phyloP scores from a whole-genome alignment of 1,140 invertebrate genomes.

The Drosophila fuyamai region DNA sequence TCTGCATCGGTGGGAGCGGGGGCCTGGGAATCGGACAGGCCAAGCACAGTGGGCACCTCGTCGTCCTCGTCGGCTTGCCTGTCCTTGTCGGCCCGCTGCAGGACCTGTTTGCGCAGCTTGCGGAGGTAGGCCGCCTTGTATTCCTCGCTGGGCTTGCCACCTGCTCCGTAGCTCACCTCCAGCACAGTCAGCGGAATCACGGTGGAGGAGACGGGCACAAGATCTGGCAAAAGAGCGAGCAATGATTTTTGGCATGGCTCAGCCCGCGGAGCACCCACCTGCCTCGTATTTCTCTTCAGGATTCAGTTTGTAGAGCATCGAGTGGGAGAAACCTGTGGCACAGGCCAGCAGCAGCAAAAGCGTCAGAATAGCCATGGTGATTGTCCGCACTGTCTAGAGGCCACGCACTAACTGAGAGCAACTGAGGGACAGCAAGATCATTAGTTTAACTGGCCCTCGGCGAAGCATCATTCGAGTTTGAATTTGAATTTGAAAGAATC shows the following conservation, averaged over 20 bases:
- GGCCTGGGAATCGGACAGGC: conserved; percentile 16
- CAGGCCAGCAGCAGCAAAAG: conserved; percentile 17
- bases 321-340: conserved; percentile 31
- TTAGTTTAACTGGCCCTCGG: not conserved
- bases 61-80: not conserved
- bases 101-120: conserved; percentile 79
- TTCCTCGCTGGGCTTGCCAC: conserved; percentile 77
- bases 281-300: conserved; percentile 80
- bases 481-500: conserved; percentile 21
- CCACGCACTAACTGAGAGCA: conserved; percentile 21
- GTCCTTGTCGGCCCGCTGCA: conserved; percentile 37
- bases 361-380: conserved; percentile 14
- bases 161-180: conserved; percentile 85
- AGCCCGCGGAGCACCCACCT: conserved; percentile 34
- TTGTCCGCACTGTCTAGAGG: conserved; percentile 26
- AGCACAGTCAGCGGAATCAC: conserved; percentile 88
- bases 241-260: not conserved
- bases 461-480: not conserved
- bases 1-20: conserved; percentile 50
- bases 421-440: not conserved
- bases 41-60: conserved; percentile 21
- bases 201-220: conserved; percentile 88
- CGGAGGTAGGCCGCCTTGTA: conserved; percentile 81
- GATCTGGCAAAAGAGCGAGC: conserved; percentile 81
- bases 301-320: conserved; percentile 83